Evolutionary conservation across 2,113 vertebrate genomes (phyloP).

Genomic region (Percopsis transmontana): DNA sequence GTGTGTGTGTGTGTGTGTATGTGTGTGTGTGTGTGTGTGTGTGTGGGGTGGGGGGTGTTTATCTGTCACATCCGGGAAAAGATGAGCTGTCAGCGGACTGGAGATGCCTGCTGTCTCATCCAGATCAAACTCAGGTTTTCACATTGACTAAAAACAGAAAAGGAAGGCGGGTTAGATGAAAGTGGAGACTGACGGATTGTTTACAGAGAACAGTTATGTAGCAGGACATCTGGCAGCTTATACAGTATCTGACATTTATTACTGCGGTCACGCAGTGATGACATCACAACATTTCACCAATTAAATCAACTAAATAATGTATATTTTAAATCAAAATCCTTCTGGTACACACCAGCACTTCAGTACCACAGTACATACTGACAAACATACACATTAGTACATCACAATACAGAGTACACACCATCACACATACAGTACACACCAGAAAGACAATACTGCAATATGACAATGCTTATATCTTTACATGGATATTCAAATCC

Average conservation of each 20-base stretch:
- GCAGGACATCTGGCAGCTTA: slow-evolving; percentile 40
- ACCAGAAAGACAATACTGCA: slow-evolving; percentile 22
- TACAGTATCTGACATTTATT: slow-evolving; percentile 36
- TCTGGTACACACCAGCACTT: slow-evolving; percentile 41
- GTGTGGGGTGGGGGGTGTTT: too few relatives aligned
- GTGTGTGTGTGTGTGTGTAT: too few relatives aligned
- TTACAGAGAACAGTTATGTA: slow-evolving; percentile 54
- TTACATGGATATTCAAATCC: slow-evolving; percentile 39
- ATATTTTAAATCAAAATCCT: slow-evolving; percentile 31
- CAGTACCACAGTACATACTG: too few relatives aligned
- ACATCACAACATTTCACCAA: too few relatives aligned
- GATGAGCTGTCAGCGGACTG: too few relatives aligned
- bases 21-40: too few relatives aligned
- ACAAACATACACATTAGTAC: slow-evolving; percentile 18
- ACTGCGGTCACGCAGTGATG: slow-evolving; percentile 27
- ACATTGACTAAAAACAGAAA: slow-evolving; percentile 78
- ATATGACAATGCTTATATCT: slow-evolving; percentile 24
- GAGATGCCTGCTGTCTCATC: slow-evolving; percentile 60
- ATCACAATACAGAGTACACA: slow-evolving; percentile 26
- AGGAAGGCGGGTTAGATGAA: slow-evolving; percentile 64
- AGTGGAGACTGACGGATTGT: slow-evolving; percentile 54
- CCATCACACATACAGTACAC: slow-evolving; percentile 34
- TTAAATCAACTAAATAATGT: too few relatives aligned
- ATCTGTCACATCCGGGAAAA: too few relatives aligned
- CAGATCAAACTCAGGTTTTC: slow-evolving; percentile 76